Conservation (phyloP, 2,797 vertebrate species). For the Microtus agrestis region DNA sequence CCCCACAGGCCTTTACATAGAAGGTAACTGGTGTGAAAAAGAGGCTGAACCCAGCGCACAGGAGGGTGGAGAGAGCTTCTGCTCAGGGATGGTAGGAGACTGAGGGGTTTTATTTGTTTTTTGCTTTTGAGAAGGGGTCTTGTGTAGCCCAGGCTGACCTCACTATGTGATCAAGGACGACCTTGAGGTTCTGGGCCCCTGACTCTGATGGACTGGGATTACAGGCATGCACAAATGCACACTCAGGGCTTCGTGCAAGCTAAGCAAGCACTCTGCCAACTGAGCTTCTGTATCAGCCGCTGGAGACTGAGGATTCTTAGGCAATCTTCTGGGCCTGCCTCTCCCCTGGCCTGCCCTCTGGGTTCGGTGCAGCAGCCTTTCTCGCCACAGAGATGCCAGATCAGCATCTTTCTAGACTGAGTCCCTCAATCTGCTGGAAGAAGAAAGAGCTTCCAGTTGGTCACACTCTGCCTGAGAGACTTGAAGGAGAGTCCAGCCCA, state of each 20-base stretch:
- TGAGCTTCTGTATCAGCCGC: neutral
- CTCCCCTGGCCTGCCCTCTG: too few species aligned
- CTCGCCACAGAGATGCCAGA: neutral
- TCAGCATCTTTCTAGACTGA: neutral
- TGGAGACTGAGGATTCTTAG: neutral
- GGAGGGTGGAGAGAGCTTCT: neutral
- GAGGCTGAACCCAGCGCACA: too few species aligned
- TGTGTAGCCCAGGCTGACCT: neutral
- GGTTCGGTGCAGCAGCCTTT: neutral
- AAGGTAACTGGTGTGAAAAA: neutral
- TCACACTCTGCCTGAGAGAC: neutral
- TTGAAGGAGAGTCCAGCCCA: neutral
- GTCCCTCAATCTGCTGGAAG: neutral
- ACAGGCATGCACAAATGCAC: neutral
- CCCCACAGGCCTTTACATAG: neutral
- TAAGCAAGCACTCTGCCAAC: neutral
- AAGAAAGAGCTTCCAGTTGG: neutral
- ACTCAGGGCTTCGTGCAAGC: neutral
- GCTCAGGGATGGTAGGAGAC: neutral
- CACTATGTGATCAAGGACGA: neutral
- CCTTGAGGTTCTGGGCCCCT: neutral
- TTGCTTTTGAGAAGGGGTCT: neutral
- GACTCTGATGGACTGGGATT: neutral
- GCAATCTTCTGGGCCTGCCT: neutral
- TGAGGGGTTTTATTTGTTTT: neutral